A percentile compares a stretch with the other conserved stretches of the same genome.
These are phyloP conservation scores for Pedetes capensis DNA, from an alignment of 2,113 vertebrate species.

Conservation along the genomic window DNA sequence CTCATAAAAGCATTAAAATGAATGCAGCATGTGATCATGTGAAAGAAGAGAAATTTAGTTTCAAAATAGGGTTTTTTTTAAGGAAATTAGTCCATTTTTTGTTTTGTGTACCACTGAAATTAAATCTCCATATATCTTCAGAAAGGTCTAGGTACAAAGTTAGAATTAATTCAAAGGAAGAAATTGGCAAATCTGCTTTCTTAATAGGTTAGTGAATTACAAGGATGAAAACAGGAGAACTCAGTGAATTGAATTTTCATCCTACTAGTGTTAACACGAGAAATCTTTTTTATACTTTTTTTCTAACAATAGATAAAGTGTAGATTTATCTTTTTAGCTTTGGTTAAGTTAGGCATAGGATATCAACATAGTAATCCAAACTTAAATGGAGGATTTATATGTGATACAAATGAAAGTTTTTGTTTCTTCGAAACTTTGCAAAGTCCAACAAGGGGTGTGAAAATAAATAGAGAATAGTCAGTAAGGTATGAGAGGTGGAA, in stretches of 20 bases:
- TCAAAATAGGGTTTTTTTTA: not conserved
- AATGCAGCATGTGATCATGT: not conserved
- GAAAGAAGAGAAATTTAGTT: slow-evolving; percentile 14
- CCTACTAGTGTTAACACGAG: not conserved
- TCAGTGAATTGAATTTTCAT: slow-evolving; percentile 15
- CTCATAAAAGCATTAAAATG: slow-evolving; percentile 1
- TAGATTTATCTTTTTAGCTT: not conserved
- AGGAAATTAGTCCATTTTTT: not conserved
- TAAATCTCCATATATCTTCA: not conserved
- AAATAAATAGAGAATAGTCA: not conserved
- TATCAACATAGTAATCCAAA: not conserved
- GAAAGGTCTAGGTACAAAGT: not conserved
- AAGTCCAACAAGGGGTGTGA: not conserved
- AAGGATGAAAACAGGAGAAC: not conserved
- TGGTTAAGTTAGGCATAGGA: not conserved
- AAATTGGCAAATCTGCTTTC: slow-evolving; percentile 43
- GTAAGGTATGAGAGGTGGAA: not conserved
- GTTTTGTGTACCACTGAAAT: not conserved
- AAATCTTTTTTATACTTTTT: not conserved
- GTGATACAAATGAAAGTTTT: not conserved
- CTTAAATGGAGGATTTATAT: not conserved
- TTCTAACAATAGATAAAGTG: not conserved
- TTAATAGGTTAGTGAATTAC: not conserved
- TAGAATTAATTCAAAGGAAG: slow-evolving; percentile 36
- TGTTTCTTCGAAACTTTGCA: not conserved